Evolutionary conservation across 1,140 invertebrate genomes (phyloP), one percentile per base, ranked within the genome.

Genomic region (Octopus bimaculoides): DNA sequence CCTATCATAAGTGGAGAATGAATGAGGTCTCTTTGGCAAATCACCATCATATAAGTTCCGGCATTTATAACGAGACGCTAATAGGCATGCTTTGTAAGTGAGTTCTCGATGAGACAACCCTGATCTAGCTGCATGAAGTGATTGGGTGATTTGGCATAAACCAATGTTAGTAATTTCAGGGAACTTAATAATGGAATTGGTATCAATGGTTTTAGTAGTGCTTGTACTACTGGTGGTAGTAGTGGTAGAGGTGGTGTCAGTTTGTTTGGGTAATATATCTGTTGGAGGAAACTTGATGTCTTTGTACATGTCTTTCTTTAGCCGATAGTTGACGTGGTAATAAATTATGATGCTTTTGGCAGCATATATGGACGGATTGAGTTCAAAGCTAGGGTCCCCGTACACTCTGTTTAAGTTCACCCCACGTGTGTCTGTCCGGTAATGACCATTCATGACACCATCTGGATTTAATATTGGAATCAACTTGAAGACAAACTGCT

Each of bases 381-480:
- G 82, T 5, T 82, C 75, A 79, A 87, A 84, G 77, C 84, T 86
- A 0, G 90, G 90, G 79, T 90, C 89, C n/a, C 88, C 78, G 79
- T 91, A 91, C 52, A 90, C 82, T 10, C 90, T 82, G 77, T 91
- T 91, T 6, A 91, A 82, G 84, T 91, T 91, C 54, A 91, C 87
- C 4, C 90, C 90, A 79, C 94, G 92, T 1, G 95, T 95, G 89
- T 97, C 96, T 66, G 96, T 97, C 56, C 96, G 91, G 88, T 97
- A 97, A 89, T 96, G 95, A 6, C 96, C 96, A 77, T 93, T 91
- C n/a, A 93, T 93, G 1, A 97, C 96, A 8, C 96, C 96, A 89
- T 98, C 96, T 3, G 96, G 96, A 91, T 98, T 98, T 75, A 98
- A 90, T 92, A 97, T 95, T 4, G 96, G 96, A 80, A 98, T 94